Evolutionary conservation across 2,797 vertebrate genomes (phyloP).

Genomic region (Sebastolobus altivelis): DNA sequence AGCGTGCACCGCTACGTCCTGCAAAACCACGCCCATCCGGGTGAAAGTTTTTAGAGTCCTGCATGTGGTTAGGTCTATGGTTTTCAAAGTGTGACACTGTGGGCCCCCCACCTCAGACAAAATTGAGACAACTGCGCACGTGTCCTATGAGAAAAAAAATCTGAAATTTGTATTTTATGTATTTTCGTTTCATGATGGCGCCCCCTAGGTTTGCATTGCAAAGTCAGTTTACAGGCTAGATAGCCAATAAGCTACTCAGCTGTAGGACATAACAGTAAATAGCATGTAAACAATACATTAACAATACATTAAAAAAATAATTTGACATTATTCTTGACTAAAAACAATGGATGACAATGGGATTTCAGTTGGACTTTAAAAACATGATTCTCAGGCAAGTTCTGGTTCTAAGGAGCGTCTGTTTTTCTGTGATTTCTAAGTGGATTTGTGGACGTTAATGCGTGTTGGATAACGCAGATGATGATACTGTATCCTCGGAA

Average conservation of each 20-base stretch:
- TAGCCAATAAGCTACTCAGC: neutral
- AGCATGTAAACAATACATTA: neutral
- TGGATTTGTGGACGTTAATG: neutral
- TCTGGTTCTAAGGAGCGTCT: neutral
- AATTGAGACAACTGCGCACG: neutral
- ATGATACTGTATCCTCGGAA: neutral
- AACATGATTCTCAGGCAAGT: neutral
- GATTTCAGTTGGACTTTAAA: neutral
- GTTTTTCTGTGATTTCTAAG: neutral
- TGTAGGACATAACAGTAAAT: neutral
- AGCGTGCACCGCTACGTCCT: neutral
- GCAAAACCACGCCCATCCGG: neutral
- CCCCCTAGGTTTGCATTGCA: neutral
- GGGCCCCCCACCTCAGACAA: neutral
- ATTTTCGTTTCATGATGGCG: neutral
- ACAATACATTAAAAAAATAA: neutral
- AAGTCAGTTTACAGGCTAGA: neutral
- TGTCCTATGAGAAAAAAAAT: neutral
- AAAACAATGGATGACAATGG: neutral
- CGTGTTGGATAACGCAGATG: neutral
- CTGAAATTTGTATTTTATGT: neutral
- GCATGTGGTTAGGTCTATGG: neutral
- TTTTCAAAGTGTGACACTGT: conserved; percentile 2
- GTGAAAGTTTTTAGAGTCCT: neutral
- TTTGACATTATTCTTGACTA: neutral